These are phyloP conservation scores for Enteromius afrohamiltoni DNA, from an alignment of 2,797 vertebrate species.

Conservation along the genomic window DNA sequence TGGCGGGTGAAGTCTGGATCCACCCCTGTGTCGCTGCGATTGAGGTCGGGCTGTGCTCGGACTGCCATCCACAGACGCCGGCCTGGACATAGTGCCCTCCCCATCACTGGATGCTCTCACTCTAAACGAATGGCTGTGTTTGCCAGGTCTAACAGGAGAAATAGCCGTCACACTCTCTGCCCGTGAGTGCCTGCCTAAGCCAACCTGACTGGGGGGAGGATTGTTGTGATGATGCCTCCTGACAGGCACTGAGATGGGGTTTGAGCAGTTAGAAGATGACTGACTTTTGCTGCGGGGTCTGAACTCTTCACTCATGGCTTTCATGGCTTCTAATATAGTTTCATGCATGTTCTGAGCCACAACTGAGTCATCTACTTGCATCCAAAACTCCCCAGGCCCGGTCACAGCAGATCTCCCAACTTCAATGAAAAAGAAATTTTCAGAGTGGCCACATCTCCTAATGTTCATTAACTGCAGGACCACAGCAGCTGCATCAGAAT, in stretches of 20 bases:
- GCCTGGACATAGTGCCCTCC: constrained; percentile 87
- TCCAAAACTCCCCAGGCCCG: constrained; percentile 88
- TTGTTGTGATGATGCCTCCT: constrained; percentile 86
- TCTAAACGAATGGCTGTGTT: constrained; percentile 83
- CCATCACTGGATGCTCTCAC: constrained; percentile 88
- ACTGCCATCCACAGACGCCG: constrained; percentile 86
- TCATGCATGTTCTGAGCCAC: constrained; percentile 91
- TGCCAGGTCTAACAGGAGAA: constrained; percentile 80
- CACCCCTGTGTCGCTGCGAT: constrained; percentile 79
- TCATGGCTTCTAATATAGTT: constrained; percentile 89
- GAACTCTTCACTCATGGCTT: constrained; percentile 89
- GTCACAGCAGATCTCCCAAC: constrained; percentile 88
- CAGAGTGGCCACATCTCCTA: constrained; percentile 86
- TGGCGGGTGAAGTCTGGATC: constrained; percentile 82
- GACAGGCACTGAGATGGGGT: constrained; percentile 86
- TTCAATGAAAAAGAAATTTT: constrained; percentile 91
- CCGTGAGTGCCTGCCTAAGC: constrained; percentile 82
- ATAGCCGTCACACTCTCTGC: constrained; percentile 84
- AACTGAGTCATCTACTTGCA: constrained; percentile 90
- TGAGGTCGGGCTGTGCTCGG: constrained; percentile 80
- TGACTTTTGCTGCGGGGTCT: constrained; percentile 89
- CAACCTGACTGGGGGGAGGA: constrained; percentile 87
- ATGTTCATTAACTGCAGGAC: constrained; percentile 90
- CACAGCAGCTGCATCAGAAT: constrained; percentile 86
- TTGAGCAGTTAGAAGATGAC: constrained; percentile 87